phyloP scores from a whole-genome alignment of 2,113 vertebrate genomes.

The Atractosteus spatula region DNA sequence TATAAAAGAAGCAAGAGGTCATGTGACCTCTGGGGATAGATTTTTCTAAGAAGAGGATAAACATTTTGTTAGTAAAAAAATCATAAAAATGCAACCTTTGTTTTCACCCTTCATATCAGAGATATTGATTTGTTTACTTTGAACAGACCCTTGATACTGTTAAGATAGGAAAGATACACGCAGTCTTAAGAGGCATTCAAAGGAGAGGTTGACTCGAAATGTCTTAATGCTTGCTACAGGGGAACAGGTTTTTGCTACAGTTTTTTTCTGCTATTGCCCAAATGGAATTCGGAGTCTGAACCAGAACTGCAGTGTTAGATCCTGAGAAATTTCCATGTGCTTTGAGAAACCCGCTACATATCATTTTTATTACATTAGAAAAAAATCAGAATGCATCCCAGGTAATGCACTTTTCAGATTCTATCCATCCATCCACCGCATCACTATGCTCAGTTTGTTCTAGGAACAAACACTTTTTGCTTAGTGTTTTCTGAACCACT shows the following conservation, averaged over 20 bases:
- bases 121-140: constrained; percentile 68
- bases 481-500: constrained; percentile 13
- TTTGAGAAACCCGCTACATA: constrained; percentile 61
- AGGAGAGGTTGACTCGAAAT: constrained; percentile 59
- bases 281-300: constrained; percentile 6
- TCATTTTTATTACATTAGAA: constrained; percentile 65
- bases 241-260: constrained; percentile 14
- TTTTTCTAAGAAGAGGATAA: constrained; percentile 21
- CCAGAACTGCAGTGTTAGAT: background rate
- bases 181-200: constrained; percentile 48
- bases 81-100: constrained; percentile 56
- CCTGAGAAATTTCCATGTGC: constrained; percentile 57
- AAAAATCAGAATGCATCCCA: constrained; percentile 67
- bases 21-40: constrained; percentile 7
- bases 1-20: constrained; percentile 40
- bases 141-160: constrained; percentile 66
- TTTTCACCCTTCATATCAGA: constrained; percentile 64
- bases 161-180: constrained; percentile 57
- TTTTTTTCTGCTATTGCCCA: no score
- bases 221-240: constrained; percentile 47
- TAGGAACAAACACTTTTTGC: constrained; percentile 57
- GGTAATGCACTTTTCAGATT: constrained; percentile 74
- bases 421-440: constrained; percentile 69
- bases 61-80: constrained; percentile 22
- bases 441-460: constrained; percentile 67